Evolutionary conservation across 2,888 invertebrate species (phyloP).

Genomic region (Sipha maydis): DNA sequence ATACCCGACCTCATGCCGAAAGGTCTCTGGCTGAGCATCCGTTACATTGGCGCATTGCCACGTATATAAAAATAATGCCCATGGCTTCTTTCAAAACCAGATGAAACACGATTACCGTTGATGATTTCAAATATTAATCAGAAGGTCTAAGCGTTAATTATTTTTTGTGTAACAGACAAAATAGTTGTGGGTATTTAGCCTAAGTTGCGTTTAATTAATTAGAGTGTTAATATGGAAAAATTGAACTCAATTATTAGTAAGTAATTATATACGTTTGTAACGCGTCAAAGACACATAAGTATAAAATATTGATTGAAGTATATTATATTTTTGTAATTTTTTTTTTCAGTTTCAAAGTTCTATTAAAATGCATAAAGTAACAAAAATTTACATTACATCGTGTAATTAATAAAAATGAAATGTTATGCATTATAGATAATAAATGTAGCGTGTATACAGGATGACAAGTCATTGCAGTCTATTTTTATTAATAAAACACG

Average conservation of each 20-base stretch:
- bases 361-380: not conserved
- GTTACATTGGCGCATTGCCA: conserved; percentile 47
- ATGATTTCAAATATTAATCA: conserved; percentile 19
- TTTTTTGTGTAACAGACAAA: not conserved
- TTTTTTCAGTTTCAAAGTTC: not conserved
- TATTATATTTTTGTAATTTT: not conserved
- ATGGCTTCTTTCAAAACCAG: conserved; percentile 10
- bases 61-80: conserved; percentile 42
- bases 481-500: conserved; percentile 40
- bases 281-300: not conserved
- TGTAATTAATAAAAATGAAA: conserved; percentile 34
- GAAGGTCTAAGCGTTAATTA: conserved; percentile 5
- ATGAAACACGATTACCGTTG: conserved; percentile 8
- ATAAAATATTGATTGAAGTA: not conserved
- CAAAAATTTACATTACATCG: not conserved
- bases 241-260: not conserved
- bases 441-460: not conserved
- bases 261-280: not conserved
- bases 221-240: not conserved
- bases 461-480: conserved; percentile 33
- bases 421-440: not conserved
- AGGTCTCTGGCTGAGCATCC: conserved; percentile 40
- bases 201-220: conserved; percentile 14
- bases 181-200: no score
- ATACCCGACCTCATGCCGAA: conserved; percentile 36